Conservation (phyloP, 2,113 vertebrate species). For the Nansenia antarctica region DNA sequence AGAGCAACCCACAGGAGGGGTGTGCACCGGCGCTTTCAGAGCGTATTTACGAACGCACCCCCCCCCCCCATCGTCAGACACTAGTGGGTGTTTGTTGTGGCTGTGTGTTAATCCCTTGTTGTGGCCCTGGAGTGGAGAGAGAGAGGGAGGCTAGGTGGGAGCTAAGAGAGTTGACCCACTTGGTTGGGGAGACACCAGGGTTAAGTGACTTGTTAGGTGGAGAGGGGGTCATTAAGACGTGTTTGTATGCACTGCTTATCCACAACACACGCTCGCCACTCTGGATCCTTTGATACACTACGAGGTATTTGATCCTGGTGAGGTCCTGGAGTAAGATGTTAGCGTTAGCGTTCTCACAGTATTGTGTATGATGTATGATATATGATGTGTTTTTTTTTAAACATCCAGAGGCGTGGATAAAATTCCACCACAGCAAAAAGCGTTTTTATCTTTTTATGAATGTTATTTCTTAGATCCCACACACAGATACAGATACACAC, state of each 20-base stretch:
- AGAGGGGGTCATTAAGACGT: slow-evolving; percentile 14
- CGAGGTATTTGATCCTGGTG: no score
- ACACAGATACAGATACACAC: not conserved
- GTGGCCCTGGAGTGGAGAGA: slow-evolving; percentile 50
- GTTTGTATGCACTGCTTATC: slow-evolving; percentile 24
- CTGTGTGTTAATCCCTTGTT: slow-evolving; percentile 69
- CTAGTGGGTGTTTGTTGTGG: slow-evolving; percentile 57
- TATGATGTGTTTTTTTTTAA: no score
- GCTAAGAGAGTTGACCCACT: slow-evolving; percentile 58
- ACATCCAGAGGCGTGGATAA: not conserved
- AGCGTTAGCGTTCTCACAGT: no score
- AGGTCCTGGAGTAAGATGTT: no score
- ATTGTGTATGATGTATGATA: no score
- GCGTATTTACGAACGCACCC: no score
- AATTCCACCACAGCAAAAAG: slow-evolving; percentile 17
- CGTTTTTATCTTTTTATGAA: slow-evolving; percentile 1
- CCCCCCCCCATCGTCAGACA: slow-evolving; percentile 27
- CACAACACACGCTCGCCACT: not conserved
- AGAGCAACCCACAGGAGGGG: no score
- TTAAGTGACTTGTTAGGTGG: slow-evolving; percentile 42
- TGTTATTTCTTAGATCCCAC: not conserved
- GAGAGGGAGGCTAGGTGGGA: slow-evolving; percentile 35
- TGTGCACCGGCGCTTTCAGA: no score
- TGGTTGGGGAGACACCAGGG: slow-evolving; percentile 36
- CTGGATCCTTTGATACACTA: no score